phyloP scores from a whole-genome alignment of 2,113 vertebrate species.

The Meles meles region DNA sequence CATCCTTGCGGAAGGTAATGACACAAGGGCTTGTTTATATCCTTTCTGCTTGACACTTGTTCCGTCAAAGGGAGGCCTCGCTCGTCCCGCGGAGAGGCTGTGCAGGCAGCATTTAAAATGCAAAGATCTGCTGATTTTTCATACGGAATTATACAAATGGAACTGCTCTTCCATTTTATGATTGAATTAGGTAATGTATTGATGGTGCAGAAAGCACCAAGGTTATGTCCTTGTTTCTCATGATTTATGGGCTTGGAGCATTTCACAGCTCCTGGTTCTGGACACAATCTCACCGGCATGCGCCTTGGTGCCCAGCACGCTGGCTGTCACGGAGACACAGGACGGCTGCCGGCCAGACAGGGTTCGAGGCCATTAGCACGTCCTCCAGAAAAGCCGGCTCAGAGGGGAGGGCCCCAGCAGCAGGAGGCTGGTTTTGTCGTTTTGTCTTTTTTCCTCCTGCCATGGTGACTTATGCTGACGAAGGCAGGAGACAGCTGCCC shows the following conservation, averaged over 20 bases:
- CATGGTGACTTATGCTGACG: not conserved
- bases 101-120: constrained; percentile 53
- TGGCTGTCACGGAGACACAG: not conserved
- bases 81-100: not conserved
- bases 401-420: not conserved
- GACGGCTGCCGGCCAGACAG: fast-evolving
- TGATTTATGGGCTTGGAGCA: constrained; percentile 65
- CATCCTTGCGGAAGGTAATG: fast-evolving
- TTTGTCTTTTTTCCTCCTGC: not conserved
- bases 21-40: not conserved
- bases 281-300: fast-evolving
- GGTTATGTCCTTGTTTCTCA: constrained; percentile 76
- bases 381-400: not conserved
- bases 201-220: constrained; percentile 68
- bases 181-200: constrained; percentile 69
- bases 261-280: not conserved
- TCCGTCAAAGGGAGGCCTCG: not conserved
- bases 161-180: constrained; percentile 71
- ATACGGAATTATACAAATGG: constrained; percentile 76
- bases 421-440: not conserved
- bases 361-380: fast-evolving
- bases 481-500: not conserved
- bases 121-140: constrained; percentile 75
- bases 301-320: not conserved
- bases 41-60: not conserved